These are phyloP conservation scores for Eupeodes luniger DNA, from an alignment of 2,888 invertebrate genomes.

Conservation along the genomic window DNA sequence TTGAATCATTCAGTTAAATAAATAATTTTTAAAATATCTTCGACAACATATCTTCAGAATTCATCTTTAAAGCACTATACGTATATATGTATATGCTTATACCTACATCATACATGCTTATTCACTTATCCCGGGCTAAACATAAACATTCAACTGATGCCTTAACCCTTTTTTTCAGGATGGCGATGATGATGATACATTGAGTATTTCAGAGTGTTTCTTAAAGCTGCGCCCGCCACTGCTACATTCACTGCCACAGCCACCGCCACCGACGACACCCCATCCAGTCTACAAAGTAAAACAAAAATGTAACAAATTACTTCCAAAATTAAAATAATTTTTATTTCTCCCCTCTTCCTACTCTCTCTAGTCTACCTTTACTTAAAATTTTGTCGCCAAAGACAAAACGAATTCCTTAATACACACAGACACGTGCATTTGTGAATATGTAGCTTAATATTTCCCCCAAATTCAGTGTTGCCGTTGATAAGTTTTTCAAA, in stretches of 20 bases:
- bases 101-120: constrained; percentile 31
- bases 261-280: too few species aligned
- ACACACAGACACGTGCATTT: constrained; percentile 3
- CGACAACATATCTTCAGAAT: not conserved
- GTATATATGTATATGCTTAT: too few species aligned
- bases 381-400: constrained; percentile 57
- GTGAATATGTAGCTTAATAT: not conserved
- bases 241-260: too few species aligned
- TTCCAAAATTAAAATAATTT: constrained; percentile 61
- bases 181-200: constrained; percentile 15
- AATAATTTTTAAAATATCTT: constrained; percentile 16
- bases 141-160: constrained; percentile 27
- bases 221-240: not conserved
- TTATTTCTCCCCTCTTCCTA: constrained; percentile 28
- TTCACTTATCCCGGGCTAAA: constrained; percentile 50
- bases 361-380: not conserved
- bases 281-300: constrained; percentile 17
- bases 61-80: constrained; percentile 28
- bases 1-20: constrained; percentile 5
- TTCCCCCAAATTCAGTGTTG: constrained; percentile 23
- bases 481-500: not conserved
- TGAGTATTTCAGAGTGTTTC: constrained; percentile 26
- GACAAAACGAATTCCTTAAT: constrained; percentile 16
- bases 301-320: constrained; percentile 53
- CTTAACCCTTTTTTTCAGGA: constrained; percentile 34